Evolutionary conservation across 2,888 invertebrate genomes (phyloP), one percentile per base, ranked within the genome.

Genomic region (Heliconius cydno): DNA sequence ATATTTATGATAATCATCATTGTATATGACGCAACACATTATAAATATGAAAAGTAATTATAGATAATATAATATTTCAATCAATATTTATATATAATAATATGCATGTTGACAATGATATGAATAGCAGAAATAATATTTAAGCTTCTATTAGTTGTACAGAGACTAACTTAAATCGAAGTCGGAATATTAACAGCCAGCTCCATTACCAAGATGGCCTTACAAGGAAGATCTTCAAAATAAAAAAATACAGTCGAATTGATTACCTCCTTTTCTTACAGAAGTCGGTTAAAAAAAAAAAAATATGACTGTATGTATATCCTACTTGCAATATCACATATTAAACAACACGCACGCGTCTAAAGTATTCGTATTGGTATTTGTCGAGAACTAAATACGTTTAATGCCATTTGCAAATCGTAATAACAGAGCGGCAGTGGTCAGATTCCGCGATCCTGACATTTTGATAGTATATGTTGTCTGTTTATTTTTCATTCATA

Each of bases 401-500:
- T 41, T 77, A 77, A 78, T 76, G 67, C 78, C 72, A 78, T 57
- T 72, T 78, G 38, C 66, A 80, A 78, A 80, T 76, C 76, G 67
- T 73, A 76, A 68, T 76, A 78, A 41, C 72, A 67, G 57, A 72
- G 65, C n/a, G 19, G 19, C 52, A 52, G 52, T n/a, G 60, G 75
- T 66, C 74, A 34, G 65, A 65, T 78, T 81, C 81, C 79, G 79
- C 74, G 25, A 79, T 77, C 65, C 74, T 77, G 77, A 70, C 77
- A 77, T 81, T 81, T 79, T 34, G 41, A 65, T 75, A 57, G 30
- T 57, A 74, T 34, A 38, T 22, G 57, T 22, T 72, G 30, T 19
- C 57, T 57, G 46, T 28, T 25, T n/a, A 63, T 63, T 25, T n/a
- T 63, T 13, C 5, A 10, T 25, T 63, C 10, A 52, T 52, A 52